Base-by-base conservation (phyloP, 2,113 vertebrate species). In the Empidonax alnorum region DNA sequence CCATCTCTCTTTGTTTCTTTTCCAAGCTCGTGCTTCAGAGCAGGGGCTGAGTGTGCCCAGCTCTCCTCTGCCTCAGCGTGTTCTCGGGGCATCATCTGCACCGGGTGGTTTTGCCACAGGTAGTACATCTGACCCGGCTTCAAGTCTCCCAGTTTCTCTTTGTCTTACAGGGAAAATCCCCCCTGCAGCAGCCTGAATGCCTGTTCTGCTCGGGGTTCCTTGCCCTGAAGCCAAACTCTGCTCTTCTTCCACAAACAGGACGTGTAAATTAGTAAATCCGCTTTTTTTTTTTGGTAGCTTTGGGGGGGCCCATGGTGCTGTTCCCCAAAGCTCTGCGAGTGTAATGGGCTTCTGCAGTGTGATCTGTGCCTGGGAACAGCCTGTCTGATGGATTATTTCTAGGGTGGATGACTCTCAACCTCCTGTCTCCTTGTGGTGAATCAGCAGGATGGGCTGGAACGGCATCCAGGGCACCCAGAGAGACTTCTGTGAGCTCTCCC, bases 1-100 rank as follows among this genome's bases (percentile, higher is more conserved):
- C 94, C 63, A 42, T 79, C 56, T 86, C 89, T 66, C 90, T 96
- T 92, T 95, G 86, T 95, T 94, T 81, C 90, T 95, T 84, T 85
- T 94, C 96, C 90, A 82, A 93, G 92, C 94, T 66, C 42, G 3
- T 59, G 33, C 77, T 89, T 88, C 6, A 52, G 85, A 76, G 27
- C 62, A 10, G 49, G 2, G 30, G 1, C 19, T 5, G 49, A 68
- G 79, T 7, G 69, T 18, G 59, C 53, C 3, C 2, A 2, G 42
- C 58, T 39, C 79, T 65, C 61, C 74, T 63, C 68, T 82, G 90
- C 90, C 1, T 4, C 84, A 49, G 55, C 0, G 65, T 28, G 42
- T 9, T 63, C 28, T 21, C 58, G 1, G 87, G 1, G n/a, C 28
- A 0, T 12, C 79, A 30, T 46, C 83, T 24, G 44, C 23, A 7